phyloP scores from a whole-genome alignment of 2,113 vertebrate genomes.

The Butorides virescens region DNA sequence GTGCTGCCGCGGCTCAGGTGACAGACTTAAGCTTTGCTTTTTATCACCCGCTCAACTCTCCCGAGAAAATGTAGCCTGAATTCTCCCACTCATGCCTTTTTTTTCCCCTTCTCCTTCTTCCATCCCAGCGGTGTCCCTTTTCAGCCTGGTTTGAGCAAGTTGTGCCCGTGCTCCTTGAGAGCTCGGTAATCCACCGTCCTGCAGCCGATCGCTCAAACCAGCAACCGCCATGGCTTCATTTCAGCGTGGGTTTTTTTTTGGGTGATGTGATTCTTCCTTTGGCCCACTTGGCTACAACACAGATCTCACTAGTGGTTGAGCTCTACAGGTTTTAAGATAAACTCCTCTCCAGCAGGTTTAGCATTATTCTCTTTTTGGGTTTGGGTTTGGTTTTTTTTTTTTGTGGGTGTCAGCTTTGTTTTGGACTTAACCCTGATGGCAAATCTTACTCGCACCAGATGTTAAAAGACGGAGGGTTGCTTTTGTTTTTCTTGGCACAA shows the following conservation, averaged over 20 bases:
- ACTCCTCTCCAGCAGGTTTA: neutral
- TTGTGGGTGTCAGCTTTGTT: constrained; percentile 21
- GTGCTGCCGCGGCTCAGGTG: neutral
- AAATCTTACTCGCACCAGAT: constrained; percentile 43
- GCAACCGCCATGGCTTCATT: rapidly evolving
- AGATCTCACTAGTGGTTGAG: neutral
- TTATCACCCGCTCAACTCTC: rapidly evolving
- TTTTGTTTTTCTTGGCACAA: constrained; percentile 54
- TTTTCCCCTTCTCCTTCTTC: neutral
- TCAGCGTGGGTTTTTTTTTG: neutral
- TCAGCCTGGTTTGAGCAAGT: neutral
- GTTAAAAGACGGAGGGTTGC: constrained; percentile 34
- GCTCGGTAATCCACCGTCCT: neutral
- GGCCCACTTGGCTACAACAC: neutral
- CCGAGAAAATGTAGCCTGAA: neutral
- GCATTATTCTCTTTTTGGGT: neutral
- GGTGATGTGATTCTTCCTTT: neutral
- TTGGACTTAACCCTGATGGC: constrained; percentile 5
- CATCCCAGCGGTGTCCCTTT: neutral
- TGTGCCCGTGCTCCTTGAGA: neutral
- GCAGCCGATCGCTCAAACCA: neutral
- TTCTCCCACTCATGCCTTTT: neutral
- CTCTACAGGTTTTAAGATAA: neutral
- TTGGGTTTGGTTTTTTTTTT: neutral
- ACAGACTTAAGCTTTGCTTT: neutral